Evolutionary conservation across 2,113 vertebrate species (phyloP), one percentile per base, ranked within the genome.

Genomic region (Campylorhamphus procurvoides): DNA sequence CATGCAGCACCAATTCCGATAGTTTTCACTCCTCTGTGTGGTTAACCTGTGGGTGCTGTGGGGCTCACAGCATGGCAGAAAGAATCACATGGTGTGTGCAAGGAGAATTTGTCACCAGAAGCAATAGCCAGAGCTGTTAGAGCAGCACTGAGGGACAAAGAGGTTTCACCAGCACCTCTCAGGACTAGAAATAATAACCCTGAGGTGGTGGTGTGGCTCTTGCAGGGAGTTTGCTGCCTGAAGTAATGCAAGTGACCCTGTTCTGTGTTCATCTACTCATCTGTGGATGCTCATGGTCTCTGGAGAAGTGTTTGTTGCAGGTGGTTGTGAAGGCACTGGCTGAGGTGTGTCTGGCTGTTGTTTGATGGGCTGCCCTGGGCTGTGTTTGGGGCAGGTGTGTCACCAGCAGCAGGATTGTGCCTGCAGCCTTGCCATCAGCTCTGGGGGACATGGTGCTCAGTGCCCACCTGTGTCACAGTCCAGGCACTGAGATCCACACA

Each of bases 131-230:
- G 62, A 56, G 66, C 59, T 86, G n/a, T 29, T 25, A 25, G 49
- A 31, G 44, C 2, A 27, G 67, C 58, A 24, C 68, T 1, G 19
- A 56, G 37, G 69, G 35, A 44, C 0, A 3, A 40, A 88, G 0
- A 7, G 31, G 16, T 50, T 53, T 68, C 35, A 27, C 40, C 29
- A 19, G 35, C 11, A 12, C 39, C 37, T 49, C 11, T 13, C 24
- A 28, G 84, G 52, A 4, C 31, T 35, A 3, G 69, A 20, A 84
- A 10, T 52, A 24, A 27, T 14, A 69, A 10, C 15, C 20, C 84
- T 15, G 33, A 60, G 50, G 37, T 46, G 73, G 5, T 58, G 60
- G 10, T 33, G 15, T 42, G 59, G 86, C 83, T 89, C 50, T 52
- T 14, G 52, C 63, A 59, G 53, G 3, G 37, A 60, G 18, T 40